phyloP scores from a whole-genome alignment of 30 jellyfish, hydroid and myxozoan species.

The Morbakka virulenta region DNA sequence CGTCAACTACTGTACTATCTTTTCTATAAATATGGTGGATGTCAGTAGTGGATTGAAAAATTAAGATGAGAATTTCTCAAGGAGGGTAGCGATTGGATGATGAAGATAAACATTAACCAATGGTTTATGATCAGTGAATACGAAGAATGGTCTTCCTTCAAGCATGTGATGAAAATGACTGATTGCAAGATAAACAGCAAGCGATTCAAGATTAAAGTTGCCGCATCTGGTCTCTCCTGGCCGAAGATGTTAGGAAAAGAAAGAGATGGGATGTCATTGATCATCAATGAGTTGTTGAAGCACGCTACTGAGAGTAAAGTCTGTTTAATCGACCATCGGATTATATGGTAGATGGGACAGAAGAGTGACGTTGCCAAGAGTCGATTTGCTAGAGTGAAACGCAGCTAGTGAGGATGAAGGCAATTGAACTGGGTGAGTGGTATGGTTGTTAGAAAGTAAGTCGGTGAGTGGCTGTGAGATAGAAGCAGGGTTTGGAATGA shows the following conservation, averaged over 20 bases:
- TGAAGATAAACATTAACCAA: constrained; percentile 21
- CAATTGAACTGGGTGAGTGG: constrained; percentile 1
- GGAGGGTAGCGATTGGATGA: constrained; percentile 17
- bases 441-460: not conserved
- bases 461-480: not conserved
- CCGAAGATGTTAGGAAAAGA: not conserved
- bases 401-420: constrained; percentile 35
- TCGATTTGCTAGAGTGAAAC: not conserved
- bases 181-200: not conserved
- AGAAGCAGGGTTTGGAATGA: not conserved
- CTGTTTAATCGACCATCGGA: not conserved
- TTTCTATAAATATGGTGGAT: constrained; percentile 6
- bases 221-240: not conserved
- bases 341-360: not conserved
- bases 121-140: constrained; percentile 33
- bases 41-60: constrained; percentile 25
- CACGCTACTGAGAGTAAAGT: not conserved
- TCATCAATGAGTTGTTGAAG: not conserved
- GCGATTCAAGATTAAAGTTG: constrained; percentile 9
- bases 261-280: not conserved
- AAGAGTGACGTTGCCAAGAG: not conserved
- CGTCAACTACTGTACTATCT: constrained; percentile 43
- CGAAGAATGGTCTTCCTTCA: not conserved
- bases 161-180: not conserved
- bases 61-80: constrained; percentile 20